Evolutionary conservation across 2,888 invertebrate genomes (phyloP), one percentile per base, ranked within the genome.

Genomic region (Agriopis marginaria): DNA sequence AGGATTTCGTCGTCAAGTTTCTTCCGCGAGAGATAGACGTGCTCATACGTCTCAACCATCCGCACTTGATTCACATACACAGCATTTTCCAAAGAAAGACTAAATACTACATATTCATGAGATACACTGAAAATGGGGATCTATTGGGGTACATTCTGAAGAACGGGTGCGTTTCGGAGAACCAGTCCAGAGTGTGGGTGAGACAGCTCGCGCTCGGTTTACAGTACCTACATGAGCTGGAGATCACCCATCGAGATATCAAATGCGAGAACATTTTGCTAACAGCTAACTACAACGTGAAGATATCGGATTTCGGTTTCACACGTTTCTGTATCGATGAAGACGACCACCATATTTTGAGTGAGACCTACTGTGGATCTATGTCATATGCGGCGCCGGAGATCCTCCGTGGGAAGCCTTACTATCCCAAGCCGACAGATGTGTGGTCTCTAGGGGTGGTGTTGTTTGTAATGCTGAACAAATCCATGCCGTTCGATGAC

Each of bases 321-420:
- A 95, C 97, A 0, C 94, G 95, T 50, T 84, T 89, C 59, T 91
- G 91, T 66, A 78, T 94, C 7, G 89, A 94, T 70, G 87, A 89
- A 0, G 80, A 85, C 11, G 88, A 89, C 42, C 81, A 88, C 67
- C 86, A 90, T 9, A 82, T 96, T 32, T 84, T 96, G 54, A 97
- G 97, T 78, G 96, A 96, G 77, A 98, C 98, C 0, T 98, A 97
- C 82, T 98, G 98, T 82, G 98, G 98, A 7, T 97, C 97, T 9
- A 95, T 98, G 80, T 97, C 97, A 0, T 98, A 98, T 85, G 98
- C 97, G 0, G 97, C 98, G 0, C 98, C 98, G 0, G 98, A 98
- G 90, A 96, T 98, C 65, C 91, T 98, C 7, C 95, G 96, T 70
- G 97, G 97, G 1, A 95, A 95, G 73, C 96, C 97, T 0, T 97